Evolutionary conservation across 2,888 invertebrate species (phyloP), one percentile per base, ranked within the genome.

Genomic region (Pandemis heparana): DNA sequence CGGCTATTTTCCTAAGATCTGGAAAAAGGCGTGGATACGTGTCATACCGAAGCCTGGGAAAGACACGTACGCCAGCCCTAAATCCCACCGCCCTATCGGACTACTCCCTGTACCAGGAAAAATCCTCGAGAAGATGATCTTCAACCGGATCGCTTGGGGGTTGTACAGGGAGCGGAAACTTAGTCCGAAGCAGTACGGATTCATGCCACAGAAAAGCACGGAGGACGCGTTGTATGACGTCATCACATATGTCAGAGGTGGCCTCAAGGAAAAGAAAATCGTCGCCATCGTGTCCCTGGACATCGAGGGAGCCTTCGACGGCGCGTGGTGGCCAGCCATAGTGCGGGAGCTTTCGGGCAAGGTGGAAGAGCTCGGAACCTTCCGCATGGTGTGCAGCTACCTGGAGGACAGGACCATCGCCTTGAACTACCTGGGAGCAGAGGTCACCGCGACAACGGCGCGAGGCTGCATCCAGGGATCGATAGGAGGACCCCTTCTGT

Each of bases 211-310:
- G 32, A 32, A 32, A 5, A 59, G 48, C 48, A 74, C 74, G 12
- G 74, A 74, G 41, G 74, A 74, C 41, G 69, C 74, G 9, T 46
- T 74, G 7, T 74, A 66, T 23, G 39, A 65, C 4, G 16, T 53
- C 0, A 18, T 66, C 0, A 18, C 65, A 1, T 38, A n/a, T 0
- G 39, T 74, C 9, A 10, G 38, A 46, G 14, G n/a, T 12, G 56
- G 51, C 0, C 2, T 66, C 0, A 38, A 12, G 14, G 0, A 2
- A 0, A 70, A 70, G 5, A 32, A 59, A 23, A 61, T 70, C 0
- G 62, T 70, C 0, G 62, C 56, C 0, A 0, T 60, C 0, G 23
- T 56, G 0, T 56, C 56, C 23, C 12, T 56, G 12, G 56, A 56
- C 10, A 56, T 56, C 0, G 4, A 56, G 56, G 56, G 56, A 1